Conservation (phyloP, 2,113 vertebrate species). For the Ameiurus melas region DNA sequence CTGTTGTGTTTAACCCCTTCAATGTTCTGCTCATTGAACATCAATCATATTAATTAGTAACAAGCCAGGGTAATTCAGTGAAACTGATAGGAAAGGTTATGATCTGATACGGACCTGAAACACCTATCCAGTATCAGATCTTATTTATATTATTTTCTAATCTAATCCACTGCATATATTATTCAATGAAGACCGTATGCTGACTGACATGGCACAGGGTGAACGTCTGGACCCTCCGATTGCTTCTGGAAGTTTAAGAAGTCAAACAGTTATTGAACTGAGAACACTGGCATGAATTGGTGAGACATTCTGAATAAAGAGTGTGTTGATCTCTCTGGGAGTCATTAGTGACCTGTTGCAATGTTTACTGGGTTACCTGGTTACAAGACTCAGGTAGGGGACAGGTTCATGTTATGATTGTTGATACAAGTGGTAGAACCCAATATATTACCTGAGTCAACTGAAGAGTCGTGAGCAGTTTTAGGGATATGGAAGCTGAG, state of each 20-base stretch:
- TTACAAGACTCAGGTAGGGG: not conserved
- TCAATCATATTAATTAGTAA: not conserved
- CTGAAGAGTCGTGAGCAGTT: not conserved
- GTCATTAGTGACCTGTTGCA: slow-evolving; percentile 21
- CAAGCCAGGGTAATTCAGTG: not conserved
- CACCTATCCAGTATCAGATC: not conserved
- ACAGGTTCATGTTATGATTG: not conserved
- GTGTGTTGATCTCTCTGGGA: slow-evolving; percentile 10
- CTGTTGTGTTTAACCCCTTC: not conserved
- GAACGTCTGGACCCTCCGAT: not conserved
- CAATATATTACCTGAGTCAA: not conserved
- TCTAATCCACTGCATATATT: not conserved
- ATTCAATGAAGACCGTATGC: not conserved
- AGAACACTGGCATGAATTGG: not conserved
- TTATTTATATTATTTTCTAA: not conserved
- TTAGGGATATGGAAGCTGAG: not conserved
- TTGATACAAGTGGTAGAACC: not conserved
- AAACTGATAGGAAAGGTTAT: not conserved
- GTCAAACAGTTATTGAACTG: not conserved
- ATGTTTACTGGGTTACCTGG: slow-evolving; percentile 24
- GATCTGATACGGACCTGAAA: not conserved
- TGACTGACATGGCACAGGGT: not conserved
- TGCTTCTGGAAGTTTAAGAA: not conserved
- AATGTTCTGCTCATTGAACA: not conserved
- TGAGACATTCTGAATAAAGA: not conserved